Percentiles rank a stretch among this genome's conserved stretches.
phyloP scores from a whole-genome alignment of 2,888 invertebrate species.

The Cryptus viduatorius region DNA sequence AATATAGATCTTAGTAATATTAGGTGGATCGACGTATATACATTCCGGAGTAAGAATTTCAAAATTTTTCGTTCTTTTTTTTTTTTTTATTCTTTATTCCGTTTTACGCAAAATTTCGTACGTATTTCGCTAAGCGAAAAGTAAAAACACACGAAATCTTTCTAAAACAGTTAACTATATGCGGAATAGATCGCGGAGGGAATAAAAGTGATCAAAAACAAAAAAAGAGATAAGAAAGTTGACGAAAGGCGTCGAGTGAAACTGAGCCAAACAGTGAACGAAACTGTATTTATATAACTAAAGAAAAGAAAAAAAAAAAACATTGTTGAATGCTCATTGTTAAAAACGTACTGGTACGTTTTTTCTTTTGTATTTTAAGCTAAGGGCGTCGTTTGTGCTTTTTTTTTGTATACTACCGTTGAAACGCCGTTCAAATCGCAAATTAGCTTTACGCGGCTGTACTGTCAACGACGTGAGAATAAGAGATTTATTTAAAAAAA shows the following conservation, averaged over 20 bases:
- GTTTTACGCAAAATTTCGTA: conserved; percentile 2
- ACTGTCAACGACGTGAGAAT: conserved; percentile 32
- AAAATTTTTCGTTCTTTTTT: conserved; percentile 9
- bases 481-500: conserved; percentile 17
- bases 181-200: conserved; percentile 16
- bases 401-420: conserved; percentile 46
- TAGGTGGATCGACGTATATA: conserved; percentile 52
- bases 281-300: conserved; percentile 68
- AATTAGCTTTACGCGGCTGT: conserved; percentile 2
- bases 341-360: conserved; percentile 83
- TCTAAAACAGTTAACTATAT: conserved; percentile 10
- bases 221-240: conserved; percentile 40
- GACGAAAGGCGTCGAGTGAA: conserved; percentile 43
- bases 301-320: conserved; percentile 41
- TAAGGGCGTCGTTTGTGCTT: conserved; percentile 49
- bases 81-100: background rate
- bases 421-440: conserved; percentile 17
- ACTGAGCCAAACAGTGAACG: conserved; percentile 53
- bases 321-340: conserved; percentile 79
- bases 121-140: background rate
- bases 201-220: conserved; percentile 42
- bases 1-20: conserved; percentile 49
- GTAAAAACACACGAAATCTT: background rate
- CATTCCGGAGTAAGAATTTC: conserved; percentile 57
- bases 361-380: conserved; percentile 67